A percentile compares a stretch with the other conserved stretches of the same genome.
phyloP scores from a whole-genome alignment of 1,140 invertebrate species.

The Plutomurus gul region DNA sequence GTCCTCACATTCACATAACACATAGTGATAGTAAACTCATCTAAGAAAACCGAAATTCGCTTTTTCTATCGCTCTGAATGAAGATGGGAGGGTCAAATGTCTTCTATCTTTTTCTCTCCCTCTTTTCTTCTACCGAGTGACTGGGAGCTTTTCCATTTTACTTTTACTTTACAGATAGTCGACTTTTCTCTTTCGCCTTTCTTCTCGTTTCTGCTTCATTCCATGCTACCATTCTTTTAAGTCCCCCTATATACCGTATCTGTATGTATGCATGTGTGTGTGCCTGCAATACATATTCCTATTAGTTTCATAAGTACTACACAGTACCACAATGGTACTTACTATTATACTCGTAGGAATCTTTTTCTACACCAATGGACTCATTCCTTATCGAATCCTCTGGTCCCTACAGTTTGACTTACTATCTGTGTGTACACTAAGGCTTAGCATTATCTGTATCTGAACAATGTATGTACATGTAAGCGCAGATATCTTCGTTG shows the following conservation, averaged over 20 bases:
- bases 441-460: not conserved
- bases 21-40: constrained; percentile 12
- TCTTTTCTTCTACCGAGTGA: not conserved
- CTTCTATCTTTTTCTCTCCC: constrained; percentile 23
- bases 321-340: not conserved
- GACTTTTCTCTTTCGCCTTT: not conserved
- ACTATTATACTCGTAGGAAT: not conserved
- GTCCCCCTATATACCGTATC: no score
- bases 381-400: constrained; percentile 20
- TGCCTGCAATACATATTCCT: constrained; percentile 3
- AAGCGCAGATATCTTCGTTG: not conserved
- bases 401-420: no score
- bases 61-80: constrained; percentile 4
- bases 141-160: not conserved
- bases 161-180: not conserved
- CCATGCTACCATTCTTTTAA: constrained; percentile 7
- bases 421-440: not conserved
- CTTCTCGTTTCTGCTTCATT: not conserved
- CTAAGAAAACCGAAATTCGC: constrained; percentile 2
- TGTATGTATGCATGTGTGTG: no score
- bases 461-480: not conserved
- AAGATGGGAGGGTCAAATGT: constrained; percentile 28
- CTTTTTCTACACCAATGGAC: constrained; percentile 19
- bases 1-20: not conserved
- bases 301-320: constrained; percentile 5